These are phyloP conservation scores for Megalurothrips usitatus DNA, from an alignment of 2,888 invertebrate genomes.

Conservation along the genomic window DNA sequence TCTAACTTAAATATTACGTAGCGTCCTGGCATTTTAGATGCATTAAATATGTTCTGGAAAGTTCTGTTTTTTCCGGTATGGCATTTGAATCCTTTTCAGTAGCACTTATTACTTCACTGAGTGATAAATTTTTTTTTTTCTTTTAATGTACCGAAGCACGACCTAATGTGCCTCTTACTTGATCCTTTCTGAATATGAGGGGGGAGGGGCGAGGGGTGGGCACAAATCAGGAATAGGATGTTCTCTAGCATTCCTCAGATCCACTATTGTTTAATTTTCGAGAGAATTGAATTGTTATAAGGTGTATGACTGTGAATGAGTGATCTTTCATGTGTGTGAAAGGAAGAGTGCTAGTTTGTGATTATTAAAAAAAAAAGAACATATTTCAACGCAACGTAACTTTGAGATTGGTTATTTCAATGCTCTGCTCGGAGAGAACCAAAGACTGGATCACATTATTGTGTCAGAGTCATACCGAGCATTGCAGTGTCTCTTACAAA, in stretches of 20 bases:
- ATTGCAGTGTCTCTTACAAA: not conserved
- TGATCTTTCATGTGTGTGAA: not conserved
- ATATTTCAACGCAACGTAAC: not conserved
- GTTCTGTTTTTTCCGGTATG: not conserved
- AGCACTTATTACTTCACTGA: not conserved
- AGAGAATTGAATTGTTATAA: not conserved
- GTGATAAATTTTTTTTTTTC: not conserved
- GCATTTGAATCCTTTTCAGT: not conserved
- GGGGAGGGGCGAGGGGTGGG: not conserved
- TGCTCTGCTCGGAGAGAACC: slow-evolving; percentile 14
- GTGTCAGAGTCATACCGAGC: slow-evolving; percentile 14
- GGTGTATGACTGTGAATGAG: not conserved
- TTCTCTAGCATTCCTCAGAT: slow-evolving; percentile 3
- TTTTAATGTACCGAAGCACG: not conserved
- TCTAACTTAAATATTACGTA: not conserved
- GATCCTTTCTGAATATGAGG: not conserved
- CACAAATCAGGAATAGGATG: not conserved
- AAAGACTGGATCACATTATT: not conserved
- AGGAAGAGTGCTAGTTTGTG: not conserved
- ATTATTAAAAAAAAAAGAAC: not conserved
- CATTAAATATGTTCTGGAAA: not conserved
- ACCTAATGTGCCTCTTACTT: not conserved
- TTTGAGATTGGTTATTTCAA: not conserved
- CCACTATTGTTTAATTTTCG: not conserved
- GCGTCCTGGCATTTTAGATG: not conserved